Evolutionary conservation across 2,888 invertebrate genomes (phyloP).

Genomic region (Ptilodon capucinus): DNA sequence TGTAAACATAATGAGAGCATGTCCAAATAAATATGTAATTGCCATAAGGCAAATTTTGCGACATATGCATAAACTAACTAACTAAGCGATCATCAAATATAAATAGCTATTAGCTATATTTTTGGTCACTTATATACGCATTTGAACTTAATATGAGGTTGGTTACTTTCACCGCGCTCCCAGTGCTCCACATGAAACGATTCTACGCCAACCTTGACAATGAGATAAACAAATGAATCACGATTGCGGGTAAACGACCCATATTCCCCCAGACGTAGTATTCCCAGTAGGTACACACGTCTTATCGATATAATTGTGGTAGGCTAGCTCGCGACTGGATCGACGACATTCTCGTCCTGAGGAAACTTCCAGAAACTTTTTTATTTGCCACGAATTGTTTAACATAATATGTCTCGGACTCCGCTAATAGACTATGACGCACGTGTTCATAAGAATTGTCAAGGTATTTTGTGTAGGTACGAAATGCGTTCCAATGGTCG

Average conservation of each 20-base stretch:
- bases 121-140: too few species aligned
- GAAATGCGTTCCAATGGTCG: constrained; percentile 36
- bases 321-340: not conserved
- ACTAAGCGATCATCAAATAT: too few species aligned
- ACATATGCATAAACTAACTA: too few species aligned
- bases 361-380: not conserved
- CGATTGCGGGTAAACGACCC: constrained; percentile 8
- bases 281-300: constrained; percentile 1
- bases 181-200: not conserved
- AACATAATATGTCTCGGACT: not conserved
- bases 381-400: not conserved
- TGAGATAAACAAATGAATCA: constrained; percentile 39
- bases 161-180: not conserved
- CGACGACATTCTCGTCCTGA: not conserved
- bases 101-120: too few species aligned
- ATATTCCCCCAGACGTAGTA: constrained; percentile 4
- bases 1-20: too few species aligned
- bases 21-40: too few species aligned
- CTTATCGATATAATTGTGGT: constrained; percentile 18
- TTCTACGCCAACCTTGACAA: constrained; percentile 24
- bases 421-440: not conserved
- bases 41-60: too few species aligned
- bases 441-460: not conserved
- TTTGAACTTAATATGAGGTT: too few species aligned
- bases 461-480: too few species aligned